Evolutionary conservation across 2,797 vertebrate species (phyloP), one percentile per base, ranked within the genome.

Genomic region (Acipenser transmontanus): DNA sequence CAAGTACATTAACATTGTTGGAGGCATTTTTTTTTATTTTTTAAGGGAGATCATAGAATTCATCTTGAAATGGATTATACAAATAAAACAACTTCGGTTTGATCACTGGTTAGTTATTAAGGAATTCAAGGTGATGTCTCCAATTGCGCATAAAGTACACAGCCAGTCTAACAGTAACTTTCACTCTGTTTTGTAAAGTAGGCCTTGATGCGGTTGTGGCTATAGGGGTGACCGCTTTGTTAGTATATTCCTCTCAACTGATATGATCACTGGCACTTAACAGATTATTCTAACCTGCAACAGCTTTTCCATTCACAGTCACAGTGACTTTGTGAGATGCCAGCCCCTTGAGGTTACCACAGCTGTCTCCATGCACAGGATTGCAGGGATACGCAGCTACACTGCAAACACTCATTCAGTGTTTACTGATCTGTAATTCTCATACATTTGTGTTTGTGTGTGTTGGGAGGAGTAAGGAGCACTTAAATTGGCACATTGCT

Each of bases 351-450:
- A 50, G 64, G 60, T 66, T 49, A 57, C 59, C 59, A 57, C 61
- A 49, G 34, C 63, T 20, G 57, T 69, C 63, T 60, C 59, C 11
- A 17, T 10, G 50, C 59, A 8, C 20, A 65, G 20, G 12, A 34
- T 60, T 62, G 64, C 66, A 64, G 64, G 68, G 65, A 66, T 50
- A 50, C 50, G 49, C 11, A 49, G 63, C 68, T 8, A 10, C 13
- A 62, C 60, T 17, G 60, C 50, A 62, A 70, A 66, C 68, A 66
- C 52, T 57, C 12, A 12, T 34, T 47, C 50, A 51, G 14, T 70
- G 47, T 69, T 48, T 57, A 70, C 64, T 66, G 14, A 66, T 3
- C 68, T 54, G 62, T 62, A 62, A 65, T 61, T 69, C 63, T 69
- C 8, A 13, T 2, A 6, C 47, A 2, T 52, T 54, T 10, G 7